Evolutionary conservation across 2,888 invertebrate species (phyloP), one percentile per base, ranked within the genome.

Genomic region (Dasysyrphus albostriatus): DNA sequence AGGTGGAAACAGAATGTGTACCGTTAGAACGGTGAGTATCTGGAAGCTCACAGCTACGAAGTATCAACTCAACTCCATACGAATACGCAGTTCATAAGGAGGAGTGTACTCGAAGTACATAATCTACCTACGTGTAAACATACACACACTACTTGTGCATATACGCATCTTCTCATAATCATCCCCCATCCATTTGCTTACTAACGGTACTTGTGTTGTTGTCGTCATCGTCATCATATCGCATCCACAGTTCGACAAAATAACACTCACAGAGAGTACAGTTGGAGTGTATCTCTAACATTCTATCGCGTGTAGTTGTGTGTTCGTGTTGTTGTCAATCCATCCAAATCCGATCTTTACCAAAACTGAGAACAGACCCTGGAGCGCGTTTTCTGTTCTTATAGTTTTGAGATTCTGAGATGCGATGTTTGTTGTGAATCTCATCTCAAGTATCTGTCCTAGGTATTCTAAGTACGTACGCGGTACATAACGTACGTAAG

Each of bases 401-500:
- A 19, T 14, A 49, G 37, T 34, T 49, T 67, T 67, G 65, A 67
- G 65, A 84, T 42, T 63, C 16, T n/a, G 29, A 70, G 73, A 77
- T 74, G 69, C 42, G 77, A 74, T 78, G 82, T 85, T 85, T 85
- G 77, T 82, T 85, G 82, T 85, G 85, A 85, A 85, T 85, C 77
- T 82, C 61, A 85, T 85, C 77, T 82, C 61, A 85, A 85, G 82
- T 83, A 87, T 83, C 87, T 87, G 61, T 78, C 59, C 83, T 87
- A 87, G 87, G 85, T 87, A 82, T 83, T 87, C 87, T 87, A 75
- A 83, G 65, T 87, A 85, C 82, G 82, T 83, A 83, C 74, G 78
- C 72, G 87, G 83, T 87, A 87, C 87, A 87, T 87, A 87, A 79
- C 78, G 82, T 87, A 87, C 85, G 82, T 87, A 78, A 82, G 74